A percentile compares a stretch with the other conserved stretches of the same genome.
Conservation (phyloP, 1,140 invertebrate genomes). For the Drosophila pruinosa region DNA sequence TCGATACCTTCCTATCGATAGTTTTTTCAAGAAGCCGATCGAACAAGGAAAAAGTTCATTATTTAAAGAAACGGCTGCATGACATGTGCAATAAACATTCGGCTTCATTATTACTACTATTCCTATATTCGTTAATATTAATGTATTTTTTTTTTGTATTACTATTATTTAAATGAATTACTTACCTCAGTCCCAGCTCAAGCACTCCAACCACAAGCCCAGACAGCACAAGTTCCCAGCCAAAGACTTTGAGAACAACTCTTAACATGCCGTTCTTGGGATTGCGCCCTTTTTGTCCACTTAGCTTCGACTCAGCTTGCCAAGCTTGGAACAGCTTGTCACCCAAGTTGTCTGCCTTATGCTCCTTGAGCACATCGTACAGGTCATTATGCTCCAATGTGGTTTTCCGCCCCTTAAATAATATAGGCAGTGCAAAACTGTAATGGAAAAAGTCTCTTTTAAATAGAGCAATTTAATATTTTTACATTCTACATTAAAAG, state of each 20-base stretch:
- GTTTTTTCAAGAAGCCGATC: too few species aligned
- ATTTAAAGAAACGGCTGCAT: too few species aligned
- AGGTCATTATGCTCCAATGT: constrained; percentile 85
- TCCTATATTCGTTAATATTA: too few species aligned
- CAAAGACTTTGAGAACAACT: constrained; percentile 62
- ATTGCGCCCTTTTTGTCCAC: constrained; percentile 10
- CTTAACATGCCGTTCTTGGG: constrained; percentile 49
- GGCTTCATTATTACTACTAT: too few species aligned
- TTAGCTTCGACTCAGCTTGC: constrained; percentile 46
- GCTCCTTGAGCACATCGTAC: constrained; percentile 84
- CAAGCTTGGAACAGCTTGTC: constrained; percentile 54
- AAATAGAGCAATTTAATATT: too few species aligned
- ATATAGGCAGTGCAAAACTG: constrained; percentile 83
- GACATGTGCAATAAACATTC: too few species aligned
- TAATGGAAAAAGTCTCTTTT: constrained; percentile 28
- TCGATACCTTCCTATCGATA: too few species aligned
- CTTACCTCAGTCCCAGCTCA: constrained; percentile 62
- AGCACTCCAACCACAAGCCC: constrained; percentile 43
- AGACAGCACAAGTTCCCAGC: constrained; percentile 51
- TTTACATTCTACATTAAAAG: too few species aligned
- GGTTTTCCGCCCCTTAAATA: constrained; percentile 83
- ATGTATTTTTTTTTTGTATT: too few species aligned
- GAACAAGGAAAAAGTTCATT: too few species aligned
- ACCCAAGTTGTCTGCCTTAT: constrained; percentile 82
- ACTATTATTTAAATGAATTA: too few species aligned